Evolutionary conservation across 2,113 vertebrate genomes (phyloP), one percentile per base, ranked within the genome.

Genomic region (Ornithorhynchus anatinus): DNA sequence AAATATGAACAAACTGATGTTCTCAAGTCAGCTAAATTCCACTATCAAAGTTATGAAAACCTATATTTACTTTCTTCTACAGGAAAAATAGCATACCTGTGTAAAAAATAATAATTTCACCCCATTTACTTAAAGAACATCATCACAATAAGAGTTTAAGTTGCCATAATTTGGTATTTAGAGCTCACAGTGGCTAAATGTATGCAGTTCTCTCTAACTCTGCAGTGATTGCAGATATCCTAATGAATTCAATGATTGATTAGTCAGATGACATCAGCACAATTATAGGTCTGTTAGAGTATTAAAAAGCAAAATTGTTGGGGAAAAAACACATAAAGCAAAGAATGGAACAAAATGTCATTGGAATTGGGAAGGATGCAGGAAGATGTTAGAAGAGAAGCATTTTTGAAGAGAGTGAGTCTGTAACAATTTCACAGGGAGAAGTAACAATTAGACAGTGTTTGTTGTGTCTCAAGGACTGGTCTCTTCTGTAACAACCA

Each of bases 291-390:
- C 80, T 84, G 79, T 89, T 86, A 79, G 81, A 89, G 79, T 79
- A 86, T 88, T 92, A 94, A 93, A 93, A 90, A 88, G 87, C 84
- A 86, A 72, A 87, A 85, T 88, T 92, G 74, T 87, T 86, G 82
- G 65, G 35, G 10, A 44, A 23, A 77, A 36, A 29, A 15, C 37
- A 68, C 62, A 75, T 20, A 80, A 72, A 75, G 66, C 61, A 73
- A 85, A 76, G 62, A 40, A 66, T 79, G 86, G 86, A 90, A 74
- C 82, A 89, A 87, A 91, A 93, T 93, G 80, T 84, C 89, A 82
- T 93, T 94, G 80, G 87, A 85, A 39, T 63, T 73, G 69, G 67
- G 75, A 59, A 84, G 72, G 59, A 72, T 81, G 37, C 17, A 62
- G 33, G 15, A 33, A 14, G 54, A 1, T 23, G 52, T 39, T 70